Conservation (phyloP, 2,888 invertebrate species). For the Escarpia spicata region DNA sequence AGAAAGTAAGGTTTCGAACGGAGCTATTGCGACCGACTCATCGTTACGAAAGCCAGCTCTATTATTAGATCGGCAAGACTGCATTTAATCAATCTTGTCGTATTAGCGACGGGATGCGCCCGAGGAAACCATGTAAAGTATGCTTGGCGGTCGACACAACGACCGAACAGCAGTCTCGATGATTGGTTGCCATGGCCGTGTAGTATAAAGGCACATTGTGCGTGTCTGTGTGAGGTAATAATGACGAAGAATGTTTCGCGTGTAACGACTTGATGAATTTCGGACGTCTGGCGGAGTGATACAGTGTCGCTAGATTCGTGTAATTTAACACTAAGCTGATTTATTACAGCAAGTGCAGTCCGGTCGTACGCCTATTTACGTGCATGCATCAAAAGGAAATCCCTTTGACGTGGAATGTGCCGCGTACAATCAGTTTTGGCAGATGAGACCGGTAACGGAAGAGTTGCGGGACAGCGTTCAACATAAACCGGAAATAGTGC, state of each 20-base stretch:
- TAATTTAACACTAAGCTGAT: background rate
- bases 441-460: background rate
- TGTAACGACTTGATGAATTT: background rate
- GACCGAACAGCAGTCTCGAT: background rate
- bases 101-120: background rate
- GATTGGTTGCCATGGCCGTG: background rate
- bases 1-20: background rate
- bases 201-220: background rate
- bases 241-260: background rate
- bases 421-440: background rate
- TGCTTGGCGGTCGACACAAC: background rate
- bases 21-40: background rate
- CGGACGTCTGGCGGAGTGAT: background rate
- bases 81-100: background rate
- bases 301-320: background rate
- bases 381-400: background rate
- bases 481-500: background rate
- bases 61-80: constrained; percentile 6
- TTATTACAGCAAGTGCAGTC: background rate
- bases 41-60: background rate
- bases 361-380: background rate
- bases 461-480: background rate
- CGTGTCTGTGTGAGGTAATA: background rate
- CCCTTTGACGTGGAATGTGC: background rate
- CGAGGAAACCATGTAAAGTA: background rate